A percentile compares a stretch with the other conserved stretches of the same genome.
Evolutionary conservation across 2,113 vertebrate genomes (phyloP).

Genomic region (Amazona guildingii): DNA sequence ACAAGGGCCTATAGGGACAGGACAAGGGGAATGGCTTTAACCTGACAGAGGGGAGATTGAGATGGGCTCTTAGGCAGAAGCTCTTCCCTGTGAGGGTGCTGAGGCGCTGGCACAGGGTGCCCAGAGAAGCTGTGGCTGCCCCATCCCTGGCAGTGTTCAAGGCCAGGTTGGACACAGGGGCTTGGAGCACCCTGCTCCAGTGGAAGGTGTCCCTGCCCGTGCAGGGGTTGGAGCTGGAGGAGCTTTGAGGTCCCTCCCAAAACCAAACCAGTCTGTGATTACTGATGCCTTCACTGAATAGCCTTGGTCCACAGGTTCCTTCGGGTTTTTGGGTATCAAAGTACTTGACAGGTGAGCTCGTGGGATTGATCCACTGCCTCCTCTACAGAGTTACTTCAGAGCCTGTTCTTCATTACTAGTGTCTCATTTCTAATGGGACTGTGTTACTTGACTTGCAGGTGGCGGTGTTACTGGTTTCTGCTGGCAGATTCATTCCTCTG

Average conservation of each 20-base stretch:
- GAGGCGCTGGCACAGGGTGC: too few species aligned
- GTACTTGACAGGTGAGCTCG: accelerated
- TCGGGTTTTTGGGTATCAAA: neutral
- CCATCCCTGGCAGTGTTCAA: too few species aligned
- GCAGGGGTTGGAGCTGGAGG: neutral
- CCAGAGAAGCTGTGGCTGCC: too few species aligned
- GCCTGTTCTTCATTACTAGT: neutral
- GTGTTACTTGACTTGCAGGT: neutral
- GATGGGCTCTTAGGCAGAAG: too few species aligned
- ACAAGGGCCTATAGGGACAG: neutral
- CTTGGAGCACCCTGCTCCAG: neutral
- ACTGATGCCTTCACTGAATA: neutral
- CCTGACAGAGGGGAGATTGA: too few species aligned
- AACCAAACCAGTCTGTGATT: neutral
- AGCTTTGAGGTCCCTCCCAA: neutral
- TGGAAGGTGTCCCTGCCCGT: neutral
- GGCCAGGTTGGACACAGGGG: too few species aligned
- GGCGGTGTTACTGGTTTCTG: neutral
- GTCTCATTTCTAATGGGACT: neutral
- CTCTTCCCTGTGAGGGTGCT: too few species aligned
- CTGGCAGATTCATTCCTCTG: neutral
- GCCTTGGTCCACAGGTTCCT: neutral
- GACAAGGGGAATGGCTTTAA: neutral
- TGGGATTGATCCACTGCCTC: neutral
- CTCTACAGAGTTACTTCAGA: neutral